A percentile compares a stretch with the other conserved stretches of the same genome.
Conservation (phyloP, 2,113 vertebrate species). For the Cardinalis cardinalis region DNA sequence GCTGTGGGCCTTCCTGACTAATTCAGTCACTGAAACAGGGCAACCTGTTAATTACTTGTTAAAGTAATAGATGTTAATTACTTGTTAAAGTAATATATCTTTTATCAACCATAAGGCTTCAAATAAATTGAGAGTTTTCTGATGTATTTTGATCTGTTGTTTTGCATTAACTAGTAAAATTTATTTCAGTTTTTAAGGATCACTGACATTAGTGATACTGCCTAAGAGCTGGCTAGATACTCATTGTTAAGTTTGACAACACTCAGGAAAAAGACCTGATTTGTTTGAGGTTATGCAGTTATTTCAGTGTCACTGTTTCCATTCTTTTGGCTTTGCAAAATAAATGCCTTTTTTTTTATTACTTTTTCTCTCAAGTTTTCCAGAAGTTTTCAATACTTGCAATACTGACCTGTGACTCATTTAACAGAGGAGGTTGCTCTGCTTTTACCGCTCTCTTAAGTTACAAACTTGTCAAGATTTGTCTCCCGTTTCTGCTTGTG, state of each 20-base stretch:
- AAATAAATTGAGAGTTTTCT: background rate
- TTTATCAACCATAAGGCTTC: background rate
- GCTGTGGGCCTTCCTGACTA: background rate
- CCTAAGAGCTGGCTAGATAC: background rate
- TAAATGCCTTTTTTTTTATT: background rate
- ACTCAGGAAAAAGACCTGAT: background rate
- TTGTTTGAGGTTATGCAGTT: background rate
- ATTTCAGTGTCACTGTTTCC: background rate
- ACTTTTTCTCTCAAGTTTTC: background rate
- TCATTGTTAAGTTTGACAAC: background rate
- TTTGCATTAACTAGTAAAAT: background rate
- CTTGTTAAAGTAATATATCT: background rate
- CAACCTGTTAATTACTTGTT: background rate
- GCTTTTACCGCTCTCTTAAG: background rate
- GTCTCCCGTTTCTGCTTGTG: background rate
- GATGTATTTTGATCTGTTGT: background rate
- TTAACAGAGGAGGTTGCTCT: background rate
- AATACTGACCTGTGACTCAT: background rate
- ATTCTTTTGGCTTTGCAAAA: background rate
- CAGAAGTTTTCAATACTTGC: background rate
- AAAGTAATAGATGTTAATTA: background rate
- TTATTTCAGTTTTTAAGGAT: background rate
- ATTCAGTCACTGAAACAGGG: background rate
- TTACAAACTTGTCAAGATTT: background rate
- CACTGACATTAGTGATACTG: background rate